Percentiles rank a stretch among this genome's conserved stretches.
Evolutionary conservation across 1,140 invertebrate genomes (phyloP).

Genomic region (Goniozus legneri): DNA sequence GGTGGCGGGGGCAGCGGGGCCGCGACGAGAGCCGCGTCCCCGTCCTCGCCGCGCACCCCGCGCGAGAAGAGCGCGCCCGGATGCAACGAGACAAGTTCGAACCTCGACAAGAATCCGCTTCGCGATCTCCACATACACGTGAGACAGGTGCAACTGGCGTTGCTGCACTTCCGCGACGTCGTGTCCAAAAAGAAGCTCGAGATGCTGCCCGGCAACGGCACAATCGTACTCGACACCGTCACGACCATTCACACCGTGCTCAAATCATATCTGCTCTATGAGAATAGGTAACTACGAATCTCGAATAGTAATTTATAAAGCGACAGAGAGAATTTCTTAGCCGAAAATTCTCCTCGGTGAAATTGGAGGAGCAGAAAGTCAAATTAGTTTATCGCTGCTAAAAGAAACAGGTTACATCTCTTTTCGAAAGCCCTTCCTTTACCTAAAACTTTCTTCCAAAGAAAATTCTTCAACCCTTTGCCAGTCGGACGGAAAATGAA

Average conservation of each 20-base stretch:
- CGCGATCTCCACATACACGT: slow-evolving; percentile 50
- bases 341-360: too few species aligned
- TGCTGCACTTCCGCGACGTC: slow-evolving; percentile 86
- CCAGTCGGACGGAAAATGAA: not conserved
- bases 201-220: slow-evolving; percentile 88
- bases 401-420: too few species aligned
- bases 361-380: too few species aligned
- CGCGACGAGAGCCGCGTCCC: slow-evolving; percentile 44
- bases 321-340: too few species aligned
- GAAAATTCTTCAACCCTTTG: not conserved
- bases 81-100: slow-evolving; percentile 10
- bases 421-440: too few species aligned
- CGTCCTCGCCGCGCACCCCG: slow-evolving; percentile 48
- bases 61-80: slow-evolving; percentile 37
- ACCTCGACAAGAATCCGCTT: slow-evolving; percentile 51
- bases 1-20: slow-evolving; percentile 32
- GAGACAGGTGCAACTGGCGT: slow-evolving; percentile 68
- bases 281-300: slow-evolving; percentile 68
- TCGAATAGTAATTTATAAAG: too few species aligned
- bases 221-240: slow-evolving; percentile 86
- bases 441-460: too few species aligned
- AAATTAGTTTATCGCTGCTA: too few species aligned
- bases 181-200: slow-evolving; percentile 88
- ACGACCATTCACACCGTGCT: slow-evolving; percentile 78
- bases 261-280: slow-evolving; percentile 65